Base-by-base conservation (phyloP, 2,888 invertebrate genomes). In the Ormyrus rosae region DNA sequence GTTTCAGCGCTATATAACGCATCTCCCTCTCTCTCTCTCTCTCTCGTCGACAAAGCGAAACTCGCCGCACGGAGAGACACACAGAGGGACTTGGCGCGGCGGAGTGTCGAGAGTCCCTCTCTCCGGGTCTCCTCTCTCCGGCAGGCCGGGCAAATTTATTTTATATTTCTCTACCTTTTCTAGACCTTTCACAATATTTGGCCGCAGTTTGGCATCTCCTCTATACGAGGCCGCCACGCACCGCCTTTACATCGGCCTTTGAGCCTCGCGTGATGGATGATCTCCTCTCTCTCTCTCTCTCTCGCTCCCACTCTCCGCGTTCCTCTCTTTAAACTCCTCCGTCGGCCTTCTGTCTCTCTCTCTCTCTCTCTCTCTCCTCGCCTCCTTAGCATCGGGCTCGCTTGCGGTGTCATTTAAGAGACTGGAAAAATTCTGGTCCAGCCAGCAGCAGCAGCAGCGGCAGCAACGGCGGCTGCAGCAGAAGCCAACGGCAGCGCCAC, bases 131-230 rank as follows among this genome's bases (percentile, higher is more conserved):
- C 83, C 34, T 69, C 60, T 80, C 53, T 61, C 58, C 70, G 9
- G 19, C 13, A 67, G 67, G 19, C 81, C 81, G 83, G 84, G 86
- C 85, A 87, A 89, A 89, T 89, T 88, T 88, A 89, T 89, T 89
- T 88, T 86, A 88, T 87, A 89, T 90, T 88, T 88, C 65, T 80
- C 88, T 89, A 88, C 88, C 89, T 89, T 90, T 90, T 90, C 90
- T 90, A 87, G 90, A 90, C 90, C 90, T 90, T 90, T 90, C 90
- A 90, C 90, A 90, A 90, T 90, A 90, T 90, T 90, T 90, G 89
- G 89, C 85, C 85, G 87, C 87, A 87, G 87, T 88, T 86, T 86
- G 86, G 87, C 87, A 85, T 13, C 13, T 88, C 83, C 85, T 83
- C 81, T 81, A 13, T 34, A 74, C 81, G 84, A 84, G 83, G 83